A percentile compares a stretch with the other conserved stretches of the same genome.
phyloP scores from a whole-genome alignment of 2,797 vertebrate species.

The Tadarida brasiliensis region DNA sequence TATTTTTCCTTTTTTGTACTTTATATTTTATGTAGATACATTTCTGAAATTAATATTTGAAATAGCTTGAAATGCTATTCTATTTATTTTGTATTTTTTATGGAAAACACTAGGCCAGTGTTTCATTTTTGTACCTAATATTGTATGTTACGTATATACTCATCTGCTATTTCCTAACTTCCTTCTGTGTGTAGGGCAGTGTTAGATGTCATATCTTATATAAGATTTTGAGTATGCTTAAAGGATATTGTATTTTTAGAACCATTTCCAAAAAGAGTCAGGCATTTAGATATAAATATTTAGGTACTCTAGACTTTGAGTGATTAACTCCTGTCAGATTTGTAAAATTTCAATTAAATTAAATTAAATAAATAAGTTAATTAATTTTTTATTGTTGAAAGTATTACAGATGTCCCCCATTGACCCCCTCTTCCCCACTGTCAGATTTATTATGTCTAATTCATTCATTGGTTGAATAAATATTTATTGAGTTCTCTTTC shows the following conservation, averaged over 20 bases:
- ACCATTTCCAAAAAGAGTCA: conserved; percentile 33
- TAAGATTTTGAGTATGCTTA: conserved; percentile 25
- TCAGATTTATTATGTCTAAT: not conserved
- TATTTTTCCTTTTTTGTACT: not conserved
- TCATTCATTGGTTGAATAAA: not conserved
- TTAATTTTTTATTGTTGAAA: too few species aligned
- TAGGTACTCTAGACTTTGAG: conserved; percentile 38
- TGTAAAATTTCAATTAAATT: too few species aligned
- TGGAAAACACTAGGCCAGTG: conserved; percentile 2
- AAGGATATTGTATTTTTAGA: conserved; percentile 38
- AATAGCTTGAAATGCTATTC: not conserved
- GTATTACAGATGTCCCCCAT: too few species aligned
- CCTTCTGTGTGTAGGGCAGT: not conserved
- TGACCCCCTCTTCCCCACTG: not conserved
- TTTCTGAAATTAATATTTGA: conserved; percentile 47
- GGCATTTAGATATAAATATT: conserved; percentile 23
- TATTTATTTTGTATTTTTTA: not conserved
- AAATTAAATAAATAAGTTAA: too few species aligned
- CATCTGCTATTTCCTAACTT: conserved; percentile 37
- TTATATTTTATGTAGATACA: not conserved
- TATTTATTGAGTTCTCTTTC: not conserved
- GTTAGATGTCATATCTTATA: not conserved
- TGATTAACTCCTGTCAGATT: not conserved
- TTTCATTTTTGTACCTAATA: conserved; percentile 46
- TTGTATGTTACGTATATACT: not conserved